A percentile compares a stretch with the other conserved stretches of the same genome.
phyloP scores from a whole-genome alignment of 1,140 invertebrate species.

The Cephus cinctus region DNA sequence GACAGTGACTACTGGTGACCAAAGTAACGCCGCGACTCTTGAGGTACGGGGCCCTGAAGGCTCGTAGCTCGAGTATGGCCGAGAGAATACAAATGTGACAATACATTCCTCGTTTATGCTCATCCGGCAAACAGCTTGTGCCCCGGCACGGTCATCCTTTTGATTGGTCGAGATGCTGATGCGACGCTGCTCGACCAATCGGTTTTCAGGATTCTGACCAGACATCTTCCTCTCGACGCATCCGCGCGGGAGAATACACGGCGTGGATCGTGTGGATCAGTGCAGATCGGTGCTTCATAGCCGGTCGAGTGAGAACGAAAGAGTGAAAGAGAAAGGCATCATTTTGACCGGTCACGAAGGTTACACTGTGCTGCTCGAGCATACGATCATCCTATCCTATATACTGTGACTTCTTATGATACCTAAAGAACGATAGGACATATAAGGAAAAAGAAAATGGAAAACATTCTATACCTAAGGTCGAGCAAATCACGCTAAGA shows the following conservation, averaged over 20 bases:
- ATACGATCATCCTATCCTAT: too few relatives aligned
- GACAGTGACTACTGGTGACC: not conserved
- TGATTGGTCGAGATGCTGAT: not conserved
- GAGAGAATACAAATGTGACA: not conserved
- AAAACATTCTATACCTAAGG: not conserved
- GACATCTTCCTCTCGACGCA: not conserved
- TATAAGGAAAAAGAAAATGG: not conserved
- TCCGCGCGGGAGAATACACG: not conserved
- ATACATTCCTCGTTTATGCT: too few relatives aligned
- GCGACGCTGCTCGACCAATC: not conserved
- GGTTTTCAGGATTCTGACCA: not conserved
- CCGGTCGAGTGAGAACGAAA: too few relatives aligned
- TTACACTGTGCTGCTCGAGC: not conserved
- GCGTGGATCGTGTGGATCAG: too few relatives aligned
- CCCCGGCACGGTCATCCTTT: not conserved
- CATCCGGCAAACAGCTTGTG: too few relatives aligned
- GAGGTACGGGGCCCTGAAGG: not conserved
- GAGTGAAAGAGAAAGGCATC: not conserved
- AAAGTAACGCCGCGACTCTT: not conserved
- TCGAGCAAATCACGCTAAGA: not conserved
- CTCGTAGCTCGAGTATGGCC: not conserved
- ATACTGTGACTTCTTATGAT: too few relatives aligned
- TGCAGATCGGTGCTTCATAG: too few relatives aligned
- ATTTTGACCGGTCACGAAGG: not conserved
- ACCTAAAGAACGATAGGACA: too few relatives aligned